Evolutionary conservation across 2,797 vertebrate genomes (phyloP), one percentile per base, ranked within the genome.

Genomic region (Yasuhikotakia modesta): DNA sequence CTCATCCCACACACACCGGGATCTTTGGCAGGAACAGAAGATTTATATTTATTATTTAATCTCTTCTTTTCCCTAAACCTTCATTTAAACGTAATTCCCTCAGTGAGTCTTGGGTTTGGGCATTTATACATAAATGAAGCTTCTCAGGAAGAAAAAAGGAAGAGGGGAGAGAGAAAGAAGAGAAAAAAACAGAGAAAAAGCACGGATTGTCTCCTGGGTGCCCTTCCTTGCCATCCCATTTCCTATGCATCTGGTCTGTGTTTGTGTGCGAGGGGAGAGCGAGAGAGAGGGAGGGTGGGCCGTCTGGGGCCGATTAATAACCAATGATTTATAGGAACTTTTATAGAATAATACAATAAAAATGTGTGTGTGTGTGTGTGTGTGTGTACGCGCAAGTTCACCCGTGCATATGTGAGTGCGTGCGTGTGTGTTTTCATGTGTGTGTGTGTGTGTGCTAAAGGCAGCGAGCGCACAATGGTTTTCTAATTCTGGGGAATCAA

Each of bases 321-420:
- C 94, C 94, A 95, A 92, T 96, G 96, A 98, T 97, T 97, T 97
- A 97, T 95, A 96, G 92, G 91, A 96, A 96, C 94, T 95, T 96
- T 97, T 97, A 98, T 97, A 96, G 95, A 98, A 97, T 97, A 97
- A 97, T 95, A 95, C 93, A 95, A 95, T 96, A 97, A 97, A 93
- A 93, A 93, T 93, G 91, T 93, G 92, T 92, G 92, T 79, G 86
- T 90, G 89, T 79, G 86, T 91, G 89, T 81, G 73, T 89, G 90
- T 82, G 85, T 69, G 80, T 76, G 35, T 35, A 7, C 5, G 83
- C 35, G 84, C 78, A 45, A 69, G 78, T 80, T 64, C 71, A 80
- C 65, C 71, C 46, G 70, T 76, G 83, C 81, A 76, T 78, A 39
- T 63, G 43, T 67, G 57, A 79, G 78, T 46, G 50, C 78, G 61